Evolutionary conservation across 2,888 invertebrate species (phyloP), one percentile per base, ranked within the genome.

Genomic region (Patella caerulea): DNA sequence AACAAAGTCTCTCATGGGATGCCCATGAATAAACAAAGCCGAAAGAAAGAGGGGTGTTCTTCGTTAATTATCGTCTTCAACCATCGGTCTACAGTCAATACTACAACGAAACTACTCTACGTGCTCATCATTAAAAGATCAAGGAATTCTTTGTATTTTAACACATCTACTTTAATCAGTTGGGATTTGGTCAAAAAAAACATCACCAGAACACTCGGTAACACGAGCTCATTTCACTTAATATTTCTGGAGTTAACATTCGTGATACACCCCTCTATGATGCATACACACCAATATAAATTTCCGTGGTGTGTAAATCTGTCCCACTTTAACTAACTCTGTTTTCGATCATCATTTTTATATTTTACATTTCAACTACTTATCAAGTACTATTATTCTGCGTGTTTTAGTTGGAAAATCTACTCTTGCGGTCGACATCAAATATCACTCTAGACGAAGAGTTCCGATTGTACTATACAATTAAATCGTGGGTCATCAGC

Each of bases 91-190:
- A 65, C 24, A 24, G 65, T 65, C 65, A 65, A 65, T 65, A 19
- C 11, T 19, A 24, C 3, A 65, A 65, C 24, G 24, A 24, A 65
- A 65, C 11, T 19, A 65, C n/a, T 0, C 19, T 24, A 65, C 65
- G 65, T 65, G 65, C 65, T 65, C 11, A 11, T 65, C 19, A 65
- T 65, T 65, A 24, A 65, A 65, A 65, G 65, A 65, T 65, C 65
- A 65, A 19, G 11, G 65, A 65, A 65, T 24, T 65, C 65, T 65
- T 24, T 65, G 19, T 19, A 65, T 65, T 65, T 9, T 65, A 65
- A 65, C 65, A 65, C 65, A 19, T 24, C 12, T 24, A 24, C 65
- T 12, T 24, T 65, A 65, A 65, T 65, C 65, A 65, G 24, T 24
- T 65, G 65, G 65, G 19, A 24, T 65, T 24, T 3, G 19, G 24